These are phyloP conservation scores for Caenorhabditis tropicalis DNA, from an alignment of 1,140 invertebrate species.

Conservation along the genomic window DNA sequence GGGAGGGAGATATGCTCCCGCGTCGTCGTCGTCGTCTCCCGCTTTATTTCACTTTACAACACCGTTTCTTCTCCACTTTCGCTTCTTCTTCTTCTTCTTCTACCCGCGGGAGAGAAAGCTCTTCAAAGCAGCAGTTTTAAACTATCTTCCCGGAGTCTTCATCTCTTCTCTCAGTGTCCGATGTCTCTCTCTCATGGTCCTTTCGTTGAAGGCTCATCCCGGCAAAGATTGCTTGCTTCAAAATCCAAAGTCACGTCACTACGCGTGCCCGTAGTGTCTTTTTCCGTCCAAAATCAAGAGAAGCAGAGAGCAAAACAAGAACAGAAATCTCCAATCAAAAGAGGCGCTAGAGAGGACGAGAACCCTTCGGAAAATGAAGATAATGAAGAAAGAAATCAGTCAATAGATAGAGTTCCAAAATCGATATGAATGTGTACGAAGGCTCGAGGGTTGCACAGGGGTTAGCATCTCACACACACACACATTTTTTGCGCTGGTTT, in stretches of 20 bases:
- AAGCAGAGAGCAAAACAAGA: not conserved
- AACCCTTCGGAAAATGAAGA: not conserved
- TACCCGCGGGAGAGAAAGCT: not conserved
- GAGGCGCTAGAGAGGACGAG: not conserved
- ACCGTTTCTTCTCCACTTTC: not conserved
- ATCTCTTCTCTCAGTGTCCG: not conserved
- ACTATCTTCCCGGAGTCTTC: not conserved
- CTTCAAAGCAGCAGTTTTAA: slow-evolving; percentile 16
- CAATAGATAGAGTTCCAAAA: not conserved
- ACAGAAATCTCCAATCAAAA: not conserved
- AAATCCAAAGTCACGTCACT: not conserved
- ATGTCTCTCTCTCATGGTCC: not conserved
- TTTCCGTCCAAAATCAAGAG: not conserved
- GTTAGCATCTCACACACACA: too few species aligned
- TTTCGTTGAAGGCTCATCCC: not conserved
- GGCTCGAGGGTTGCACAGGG: too few species aligned
- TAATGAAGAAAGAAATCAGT: not conserved
- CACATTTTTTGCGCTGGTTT: too few species aligned
- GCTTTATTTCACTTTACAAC: slow-evolving; percentile 37
- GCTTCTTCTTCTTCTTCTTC: not conserved
- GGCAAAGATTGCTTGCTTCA: not conserved
- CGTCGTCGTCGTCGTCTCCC: not conserved
- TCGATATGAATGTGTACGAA: too few species aligned
- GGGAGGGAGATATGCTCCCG: not conserved
- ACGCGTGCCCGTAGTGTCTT: not conserved